A percentile compares a stretch with the other conserved stretches of the same genome.
phyloP scores from a whole-genome alignment of 2,797 vertebrate genomes.

The Eurystomus glaucurus region DNA sequence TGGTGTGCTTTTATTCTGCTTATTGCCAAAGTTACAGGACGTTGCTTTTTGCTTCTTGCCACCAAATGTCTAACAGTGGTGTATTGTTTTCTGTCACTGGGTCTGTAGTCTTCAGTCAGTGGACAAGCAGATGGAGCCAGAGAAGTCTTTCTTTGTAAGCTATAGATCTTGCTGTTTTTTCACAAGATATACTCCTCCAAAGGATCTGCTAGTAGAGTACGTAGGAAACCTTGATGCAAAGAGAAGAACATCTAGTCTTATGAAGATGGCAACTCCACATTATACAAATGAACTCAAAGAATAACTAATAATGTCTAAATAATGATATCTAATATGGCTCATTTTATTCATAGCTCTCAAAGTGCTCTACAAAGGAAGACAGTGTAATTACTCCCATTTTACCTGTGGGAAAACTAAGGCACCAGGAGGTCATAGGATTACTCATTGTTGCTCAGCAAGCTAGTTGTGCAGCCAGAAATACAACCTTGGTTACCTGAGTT shows the following conservation, averaged over 20 bases:
- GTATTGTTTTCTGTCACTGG: not conserved
- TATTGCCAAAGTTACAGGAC: not conserved
- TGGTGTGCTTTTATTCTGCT: not conserved
- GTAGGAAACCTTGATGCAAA: not conserved
- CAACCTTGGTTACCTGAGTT: not conserved
- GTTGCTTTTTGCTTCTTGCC: not conserved
- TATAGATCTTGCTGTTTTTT: not conserved
- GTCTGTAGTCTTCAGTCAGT: not conserved
- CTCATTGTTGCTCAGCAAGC: not conserved
- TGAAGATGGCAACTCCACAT: not conserved
- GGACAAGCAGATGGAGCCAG: not conserved
- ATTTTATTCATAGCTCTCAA: conserved; percentile 30
- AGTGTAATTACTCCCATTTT: conserved; percentile 1
- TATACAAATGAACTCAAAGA: not conserved
- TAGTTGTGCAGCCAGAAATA: conserved; percentile 38
- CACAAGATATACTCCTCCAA: not conserved
- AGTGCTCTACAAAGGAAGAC: conserved; percentile 20
- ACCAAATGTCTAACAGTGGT: not conserved
- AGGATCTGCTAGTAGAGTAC: not conserved
- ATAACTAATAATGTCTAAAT: conserved; percentile 18
- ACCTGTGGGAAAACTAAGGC: conserved; percentile 54
- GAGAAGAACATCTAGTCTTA: not conserved
- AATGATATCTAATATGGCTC: conserved; percentile 1
- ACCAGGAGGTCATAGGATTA: conserved; percentile 20
- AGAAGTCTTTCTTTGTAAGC: not conserved